Conservation (phyloP, 1,140 invertebrate genomes). For the roundworm (Caenorhabditis elegans) region DNA sequence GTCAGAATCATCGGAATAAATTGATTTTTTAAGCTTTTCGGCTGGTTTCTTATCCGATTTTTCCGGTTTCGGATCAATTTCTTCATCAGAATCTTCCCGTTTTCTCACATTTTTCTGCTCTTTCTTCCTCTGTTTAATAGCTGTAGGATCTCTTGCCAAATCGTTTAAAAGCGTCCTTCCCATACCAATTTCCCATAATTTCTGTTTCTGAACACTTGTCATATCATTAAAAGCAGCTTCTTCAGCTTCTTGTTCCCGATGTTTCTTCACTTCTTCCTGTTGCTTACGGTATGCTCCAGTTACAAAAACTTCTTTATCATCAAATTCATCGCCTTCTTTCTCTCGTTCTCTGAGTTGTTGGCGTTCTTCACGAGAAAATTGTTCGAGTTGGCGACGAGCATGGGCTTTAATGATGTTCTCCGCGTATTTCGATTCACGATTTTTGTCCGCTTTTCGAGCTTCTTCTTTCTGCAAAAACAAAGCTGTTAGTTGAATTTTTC, state of each 20-base stretch:
- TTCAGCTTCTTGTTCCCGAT: slow-evolving; percentile 46
- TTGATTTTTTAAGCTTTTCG: slow-evolving; percentile 47
- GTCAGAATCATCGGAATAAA: slow-evolving; percentile 43
- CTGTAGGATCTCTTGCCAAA: slow-evolving; percentile 22
- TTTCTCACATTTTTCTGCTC: slow-evolving; percentile 37
- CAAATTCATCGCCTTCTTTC: slow-evolving; percentile 52
- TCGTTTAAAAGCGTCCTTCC: slow-evolving; percentile 34
- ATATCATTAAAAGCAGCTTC: slow-evolving; percentile 46
- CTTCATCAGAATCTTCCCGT: slow-evolving; percentile 14
- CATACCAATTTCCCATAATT: slow-evolving; percentile 49
- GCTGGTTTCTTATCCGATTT: slow-evolving; percentile 32
- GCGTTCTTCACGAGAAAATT: slow-evolving; percentile 49
- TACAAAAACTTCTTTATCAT: slow-evolving; percentile 59
- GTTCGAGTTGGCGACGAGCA: not conserved
- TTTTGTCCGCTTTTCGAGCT: slow-evolving; percentile 45
- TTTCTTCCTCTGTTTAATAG: not conserved
- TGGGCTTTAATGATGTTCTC: slow-evolving; percentile 51
- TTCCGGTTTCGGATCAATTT: not conserved
- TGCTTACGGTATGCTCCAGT: slow-evolving; percentile 54
- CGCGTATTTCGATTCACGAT: slow-evolving; percentile 54
- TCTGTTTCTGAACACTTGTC: slow-evolving; percentile 50
- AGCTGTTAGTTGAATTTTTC: too few species aligned
- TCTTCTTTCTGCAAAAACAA: slow-evolving; percentile 40
- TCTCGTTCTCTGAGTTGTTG: slow-evolving; percentile 57
- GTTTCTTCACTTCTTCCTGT: slow-evolving; percentile 51